Evolutionary conservation across 2,113 vertebrate species (phyloP), one percentile per base, ranked within the genome.

Genomic region (Perca fluviatilis): DNA sequence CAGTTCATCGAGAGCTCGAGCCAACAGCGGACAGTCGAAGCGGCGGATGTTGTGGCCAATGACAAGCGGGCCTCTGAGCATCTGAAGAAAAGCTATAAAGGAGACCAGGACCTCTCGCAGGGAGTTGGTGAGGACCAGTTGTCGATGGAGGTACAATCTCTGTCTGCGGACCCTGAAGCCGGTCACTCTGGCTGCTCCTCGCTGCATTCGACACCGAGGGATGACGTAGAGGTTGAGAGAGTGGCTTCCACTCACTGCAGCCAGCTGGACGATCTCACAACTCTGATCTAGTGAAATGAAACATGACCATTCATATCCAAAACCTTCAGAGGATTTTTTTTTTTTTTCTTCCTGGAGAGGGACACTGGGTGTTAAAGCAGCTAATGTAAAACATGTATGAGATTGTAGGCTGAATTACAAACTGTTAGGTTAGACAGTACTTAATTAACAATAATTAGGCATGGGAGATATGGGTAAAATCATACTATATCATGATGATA

Each of bases 221-320:
- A 95, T 40, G 36, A 91, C 62, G 49, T 94, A 95, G 19, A 93
- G 91, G 87, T 95, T 96, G 54, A 96, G 83, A 0, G 83, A 94
- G 84, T 92, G 91, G 19, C 74, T 66, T 5, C 93, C 93, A 4
- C 93, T 92, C 50, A 95, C 93, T 0, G 95, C 95, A 0, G 95
- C 93, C 77, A 96, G 86, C 90, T 96, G 95, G 75, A 95, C 77
- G 1, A 96, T 94, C n/a, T 96, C 92, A 89, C 93, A 95, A 0
- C 63, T 74, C 6, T 46, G 50, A 69, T 78, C 93, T 95, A 78
- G 9, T 67, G 64, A 23, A 11, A 50, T 0, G 61, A 63, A 54
- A 71, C 30, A 16, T 4, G 8, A 30, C 10, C 40, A 43, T 10
- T 11, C 10, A 11, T 43, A 43, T 43, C 11, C 40, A 43, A 43